Base-by-base conservation (phyloP, 2,113 vertebrate genomes). In the Cavia aperea region DNA sequence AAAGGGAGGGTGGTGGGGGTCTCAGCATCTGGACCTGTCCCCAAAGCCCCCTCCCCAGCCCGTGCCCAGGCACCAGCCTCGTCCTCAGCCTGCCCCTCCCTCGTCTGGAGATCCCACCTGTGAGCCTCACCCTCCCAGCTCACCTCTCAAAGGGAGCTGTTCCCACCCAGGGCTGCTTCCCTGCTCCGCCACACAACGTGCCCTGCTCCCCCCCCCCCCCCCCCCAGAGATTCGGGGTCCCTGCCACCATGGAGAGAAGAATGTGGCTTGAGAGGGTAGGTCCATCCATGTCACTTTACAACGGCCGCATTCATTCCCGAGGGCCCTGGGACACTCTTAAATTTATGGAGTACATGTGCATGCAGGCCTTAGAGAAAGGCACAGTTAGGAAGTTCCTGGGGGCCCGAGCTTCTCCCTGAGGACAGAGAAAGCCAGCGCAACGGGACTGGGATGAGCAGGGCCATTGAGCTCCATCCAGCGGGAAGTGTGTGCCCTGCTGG, bases 331-430 rank as follows among this genome's bases (percentile, higher is more conserved):
- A 51, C 16, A 68, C 70, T 36, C 54, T 60, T 75, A 2, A 90
- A 91, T 89, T 89, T 93, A 89, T 77, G 68, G 84, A 72, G 89
- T 56, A 63, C 91, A 81, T 88, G 83, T 77, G 82, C 75, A 58
- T 51, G 72, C 62, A 46, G 88, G 54, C 88, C 56, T 70, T 39
- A 88, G 93, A 83, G 79, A 88, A 70, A 92, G 81, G 68, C 93
- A 90, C 68, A 60, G 49, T 73, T 66, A 86, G 63, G 39, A 60
- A 89, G 62, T 51, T 85, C 81, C 33, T 4, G 81, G 39, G 78
- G 85, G 60, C 1, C 1, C 86, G 63, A 43, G 63, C 51, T 72
- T 83, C 92, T 24, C 33, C 39, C 85, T 66, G 68, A 79, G 63
- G 72, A 51, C 82, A 2, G 46, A 82, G 56, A 90, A 63, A 46